Conservation (phyloP, 1,140 invertebrate species). For the Tribolium castaneum region DNA sequence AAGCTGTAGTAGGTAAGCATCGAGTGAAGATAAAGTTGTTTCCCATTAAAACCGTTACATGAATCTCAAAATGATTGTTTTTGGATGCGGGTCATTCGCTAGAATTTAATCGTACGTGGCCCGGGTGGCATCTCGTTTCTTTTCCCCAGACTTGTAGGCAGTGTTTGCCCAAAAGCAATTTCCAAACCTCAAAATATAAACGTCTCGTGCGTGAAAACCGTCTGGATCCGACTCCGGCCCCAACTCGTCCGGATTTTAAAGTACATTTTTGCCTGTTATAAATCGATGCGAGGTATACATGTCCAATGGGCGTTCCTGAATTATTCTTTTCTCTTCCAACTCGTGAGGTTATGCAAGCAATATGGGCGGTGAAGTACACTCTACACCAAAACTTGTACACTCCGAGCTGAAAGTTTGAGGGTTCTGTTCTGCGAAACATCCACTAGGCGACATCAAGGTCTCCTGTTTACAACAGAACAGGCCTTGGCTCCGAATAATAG, state of each 20-base stretch:
- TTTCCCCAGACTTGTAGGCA: slow-evolving; percentile 50
- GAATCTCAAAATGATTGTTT: no score
- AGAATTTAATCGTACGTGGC: slow-evolving; percentile 18
- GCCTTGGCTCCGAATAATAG: slow-evolving; percentile 18
- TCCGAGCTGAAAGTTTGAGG: slow-evolving; percentile 40
- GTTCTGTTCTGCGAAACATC: background rate
- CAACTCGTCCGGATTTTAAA: slow-evolving; percentile 49
- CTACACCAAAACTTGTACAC: slow-evolving; percentile 45
- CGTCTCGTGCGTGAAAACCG: slow-evolving; percentile 43
- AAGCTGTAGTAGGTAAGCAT: no score
- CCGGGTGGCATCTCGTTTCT: slow-evolving; percentile 34
- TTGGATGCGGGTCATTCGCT: background rate
- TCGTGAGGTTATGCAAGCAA: slow-evolving; percentile 64
- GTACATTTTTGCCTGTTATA: slow-evolving; percentile 61
- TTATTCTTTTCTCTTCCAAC: slow-evolving; percentile 64
- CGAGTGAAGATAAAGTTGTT: no score
- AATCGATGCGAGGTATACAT: slow-evolving; percentile 63
- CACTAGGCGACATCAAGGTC: background rate
- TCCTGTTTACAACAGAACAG: background rate
- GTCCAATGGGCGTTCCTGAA: slow-evolving; percentile 63
- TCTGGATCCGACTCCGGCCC: slow-evolving; percentile 36
- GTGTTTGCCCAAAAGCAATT: slow-evolving; percentile 58
- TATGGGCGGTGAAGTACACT: slow-evolving; percentile 61
- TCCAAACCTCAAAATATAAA: slow-evolving; percentile 57
- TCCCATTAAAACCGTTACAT: no score